phyloP scores from a whole-genome alignment of 2,888 invertebrate genomes.

The Pyrrhosoma nymphula region DNA sequence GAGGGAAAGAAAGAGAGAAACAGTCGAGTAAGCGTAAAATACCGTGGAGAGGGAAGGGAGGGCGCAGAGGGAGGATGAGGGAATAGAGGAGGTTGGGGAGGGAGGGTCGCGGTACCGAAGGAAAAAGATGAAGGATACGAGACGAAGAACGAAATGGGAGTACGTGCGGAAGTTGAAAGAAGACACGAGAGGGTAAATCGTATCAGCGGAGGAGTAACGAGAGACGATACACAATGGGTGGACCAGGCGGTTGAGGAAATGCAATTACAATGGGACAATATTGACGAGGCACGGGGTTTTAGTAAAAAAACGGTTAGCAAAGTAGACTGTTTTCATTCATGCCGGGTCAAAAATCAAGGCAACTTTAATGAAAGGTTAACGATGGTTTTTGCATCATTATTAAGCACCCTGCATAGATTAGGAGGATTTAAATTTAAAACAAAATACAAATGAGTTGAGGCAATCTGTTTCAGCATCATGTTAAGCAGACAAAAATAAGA shows the following conservation, averaged over 20 bases:
- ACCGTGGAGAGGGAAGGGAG: neutral
- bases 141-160: neutral
- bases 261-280: neutral
- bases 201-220: neutral
- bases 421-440: no score
- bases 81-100: neutral
- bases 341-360: neutral
- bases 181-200: conserved; percentile 18
- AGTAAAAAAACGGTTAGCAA: neutral
- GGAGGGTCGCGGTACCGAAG: neutral
- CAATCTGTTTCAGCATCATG: no score
- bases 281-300: neutral
- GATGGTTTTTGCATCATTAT: neutral
- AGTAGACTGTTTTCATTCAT: neutral
- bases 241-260: neutral
- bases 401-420: neutral
- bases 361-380: neutral
- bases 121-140: neutral
- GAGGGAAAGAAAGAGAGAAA: neutral
- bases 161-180: conserved; percentile 30
- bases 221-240: neutral
- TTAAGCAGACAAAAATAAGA: no score
- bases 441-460: no score
- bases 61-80: neutral
- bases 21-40: neutral